phyloP scores from a whole-genome alignment of 2,888 invertebrate genomes.

The Papilio protenor region DNA sequence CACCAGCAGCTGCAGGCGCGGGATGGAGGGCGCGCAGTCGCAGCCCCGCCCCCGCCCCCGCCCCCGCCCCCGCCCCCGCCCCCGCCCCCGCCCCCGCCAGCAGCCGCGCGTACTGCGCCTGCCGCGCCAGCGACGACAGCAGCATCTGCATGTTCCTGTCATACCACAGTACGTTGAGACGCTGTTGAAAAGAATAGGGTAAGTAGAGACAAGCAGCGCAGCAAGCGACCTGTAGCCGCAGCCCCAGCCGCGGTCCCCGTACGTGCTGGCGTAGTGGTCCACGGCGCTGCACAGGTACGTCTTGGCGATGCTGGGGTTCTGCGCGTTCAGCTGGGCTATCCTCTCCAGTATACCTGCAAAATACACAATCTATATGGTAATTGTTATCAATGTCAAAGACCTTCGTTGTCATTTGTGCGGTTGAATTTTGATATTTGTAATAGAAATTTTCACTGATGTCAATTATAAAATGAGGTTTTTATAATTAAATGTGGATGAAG shows the following conservation, averaged over 20 bases:
- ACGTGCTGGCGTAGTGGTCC: slow-evolving; percentile 94
- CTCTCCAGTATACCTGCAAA: slow-evolving; percentile 73
- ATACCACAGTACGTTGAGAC: background rate
- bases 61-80: slow-evolving; percentile 71
- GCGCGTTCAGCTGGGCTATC: slow-evolving; percentile 76
- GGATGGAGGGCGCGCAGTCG: slow-evolving; percentile 92
- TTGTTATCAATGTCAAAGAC: too few species aligned
- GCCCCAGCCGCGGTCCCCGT: slow-evolving; percentile 96
- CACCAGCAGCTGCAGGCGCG: slow-evolving; percentile 92
- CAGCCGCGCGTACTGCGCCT: slow-evolving; percentile 88
- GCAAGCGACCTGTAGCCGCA: slow-evolving; percentile 89
- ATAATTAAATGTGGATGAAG: too few species aligned
- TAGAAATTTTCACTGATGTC: too few species aligned
- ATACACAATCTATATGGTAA: background rate
- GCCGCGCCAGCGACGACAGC: slow-evolving; percentile 90
- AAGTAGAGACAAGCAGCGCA: background rate
- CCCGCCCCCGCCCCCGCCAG: slow-evolving; percentile 74
- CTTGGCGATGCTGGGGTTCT: slow-evolving; percentile 86
- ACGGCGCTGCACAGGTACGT: slow-evolving; percentile 91
- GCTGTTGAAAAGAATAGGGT: background rate
- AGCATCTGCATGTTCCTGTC: slow-evolving; percentile 95
- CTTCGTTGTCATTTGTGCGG: too few species aligned
- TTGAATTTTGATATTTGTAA: too few species aligned
- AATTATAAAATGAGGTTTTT: too few species aligned
- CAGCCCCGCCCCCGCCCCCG: slow-evolving; percentile 70